phyloP scores from a whole-genome alignment of 2,797 vertebrate genomes.

The Chaunax sp. region DNA sequence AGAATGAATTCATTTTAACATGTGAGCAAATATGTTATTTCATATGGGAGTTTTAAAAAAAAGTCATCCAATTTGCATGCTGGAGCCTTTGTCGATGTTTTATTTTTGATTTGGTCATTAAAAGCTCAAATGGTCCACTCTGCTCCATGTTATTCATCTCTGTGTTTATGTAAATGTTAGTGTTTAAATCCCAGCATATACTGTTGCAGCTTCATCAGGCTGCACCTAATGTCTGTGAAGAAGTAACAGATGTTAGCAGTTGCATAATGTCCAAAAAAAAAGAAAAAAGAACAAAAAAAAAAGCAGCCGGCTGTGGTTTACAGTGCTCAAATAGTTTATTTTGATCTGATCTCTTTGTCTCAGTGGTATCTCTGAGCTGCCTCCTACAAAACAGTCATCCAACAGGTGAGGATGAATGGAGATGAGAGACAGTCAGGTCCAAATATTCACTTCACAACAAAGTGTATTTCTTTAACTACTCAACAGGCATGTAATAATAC shows the following conservation, averaged over 20 bases:
- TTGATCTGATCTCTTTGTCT: constrained; percentile 71
- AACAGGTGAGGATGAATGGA: constrained; percentile 39
- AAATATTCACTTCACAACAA: constrained; percentile 4
- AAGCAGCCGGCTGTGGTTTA: constrained; percentile 58
- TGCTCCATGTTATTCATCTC: constrained; percentile 34
- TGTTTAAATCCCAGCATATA: constrained; percentile 37
- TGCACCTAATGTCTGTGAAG: constrained; percentile 54
- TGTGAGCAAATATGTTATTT: constrained; percentile 65
- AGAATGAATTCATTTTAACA: constrained; percentile 72
- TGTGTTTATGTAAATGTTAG: constrained; percentile 58
- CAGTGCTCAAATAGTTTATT: constrained; percentile 77
- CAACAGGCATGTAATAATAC: background rate
- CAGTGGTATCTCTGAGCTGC: constrained; percentile 45
- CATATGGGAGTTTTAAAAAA: constrained; percentile 46
- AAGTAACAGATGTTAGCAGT: constrained; percentile 81
- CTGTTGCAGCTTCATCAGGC: constrained; percentile 59
- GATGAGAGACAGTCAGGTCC: constrained; percentile 2
- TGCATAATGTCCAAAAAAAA: constrained; percentile 79
- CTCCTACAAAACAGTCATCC: constrained; percentile 45
- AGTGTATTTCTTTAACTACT: background rate
- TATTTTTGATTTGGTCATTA: constrained; percentile 49
- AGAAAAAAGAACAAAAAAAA: constrained; percentile 39
- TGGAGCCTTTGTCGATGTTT: constrained; percentile 44
- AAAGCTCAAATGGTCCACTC: constrained; percentile 14
- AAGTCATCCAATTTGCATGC: constrained; percentile 62